Conservation (phyloP, 2,888 invertebrate genomes). For the Protophormia terraenovae region DNA sequence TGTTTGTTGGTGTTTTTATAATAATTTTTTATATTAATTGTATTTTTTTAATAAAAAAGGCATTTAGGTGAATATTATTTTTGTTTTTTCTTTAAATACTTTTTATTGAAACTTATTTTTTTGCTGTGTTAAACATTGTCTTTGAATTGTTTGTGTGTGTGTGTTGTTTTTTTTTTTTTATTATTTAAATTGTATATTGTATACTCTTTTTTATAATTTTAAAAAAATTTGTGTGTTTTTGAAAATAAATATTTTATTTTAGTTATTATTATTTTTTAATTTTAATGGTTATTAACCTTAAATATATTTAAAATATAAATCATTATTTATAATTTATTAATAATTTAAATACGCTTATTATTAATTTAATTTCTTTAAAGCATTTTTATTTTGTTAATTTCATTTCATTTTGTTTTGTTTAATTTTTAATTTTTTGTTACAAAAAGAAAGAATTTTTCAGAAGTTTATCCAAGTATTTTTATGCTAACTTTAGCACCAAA, state of each 20-base stretch:
- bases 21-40: constrained; percentile 4
- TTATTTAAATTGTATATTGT: neutral
- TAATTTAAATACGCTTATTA: neutral
- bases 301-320: constrained; percentile 6
- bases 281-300: neutral
- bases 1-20: constrained; percentile 37
- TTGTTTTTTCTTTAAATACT: constrained; percentile 2
- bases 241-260: neutral
- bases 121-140: constrained; percentile 8
- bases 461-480: too few relatives aligned
- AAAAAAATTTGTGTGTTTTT: neutral
- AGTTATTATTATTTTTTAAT: neutral
- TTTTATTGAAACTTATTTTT: constrained; percentile 20
- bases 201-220: neutral
- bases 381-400: neutral
- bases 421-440: too few relatives aligned
- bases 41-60: constrained; percentile 63
- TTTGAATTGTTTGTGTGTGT: neutral
- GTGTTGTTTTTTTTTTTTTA: too few relatives aligned
- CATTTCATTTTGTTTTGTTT: neutral
- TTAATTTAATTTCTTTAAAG: constrained; percentile 5
- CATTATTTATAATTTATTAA: neutral
- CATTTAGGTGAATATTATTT: constrained; percentile 62
- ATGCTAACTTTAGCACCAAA: too few relatives aligned
- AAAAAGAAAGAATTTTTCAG: too few relatives aligned